Evolutionary conservation across 2,888 invertebrate genomes (phyloP).

Genomic region (Tigriopus californicus): DNA sequence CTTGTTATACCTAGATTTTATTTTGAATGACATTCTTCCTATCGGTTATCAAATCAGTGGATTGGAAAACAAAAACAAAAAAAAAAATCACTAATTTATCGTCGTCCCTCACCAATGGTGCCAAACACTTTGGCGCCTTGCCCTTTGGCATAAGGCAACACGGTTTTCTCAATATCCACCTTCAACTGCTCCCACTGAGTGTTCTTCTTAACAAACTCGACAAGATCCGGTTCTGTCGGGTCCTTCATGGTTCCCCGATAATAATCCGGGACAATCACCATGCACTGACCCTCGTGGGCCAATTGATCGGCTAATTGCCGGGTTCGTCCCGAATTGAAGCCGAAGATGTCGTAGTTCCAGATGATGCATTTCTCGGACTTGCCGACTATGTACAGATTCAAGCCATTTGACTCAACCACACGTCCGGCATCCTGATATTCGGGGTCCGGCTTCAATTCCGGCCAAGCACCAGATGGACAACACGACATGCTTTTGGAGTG

Average conservation of each 20-base stretch:
- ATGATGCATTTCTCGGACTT: not conserved
- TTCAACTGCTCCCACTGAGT: not conserved
- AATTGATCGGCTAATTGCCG: not conserved
- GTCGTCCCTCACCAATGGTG: too few species aligned
- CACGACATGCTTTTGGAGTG: too few species aligned
- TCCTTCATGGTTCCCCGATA: not conserved
- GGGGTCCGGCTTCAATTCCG: too few species aligned
- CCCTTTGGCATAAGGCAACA: not conserved
- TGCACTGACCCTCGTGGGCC: not conserved
- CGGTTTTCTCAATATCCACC: not conserved
- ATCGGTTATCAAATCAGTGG: too few species aligned
- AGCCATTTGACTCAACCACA: not conserved
- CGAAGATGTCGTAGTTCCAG: conserved; percentile 11
- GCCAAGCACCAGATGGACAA: too few species aligned
- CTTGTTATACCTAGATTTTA: too few species aligned
- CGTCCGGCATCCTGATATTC: too few species aligned
- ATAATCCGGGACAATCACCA: not conserved
- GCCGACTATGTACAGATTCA: conserved; percentile 1
- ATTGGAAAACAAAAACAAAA: too few species aligned
- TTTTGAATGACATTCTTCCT: too few species aligned
- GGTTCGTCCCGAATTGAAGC: not conserved
- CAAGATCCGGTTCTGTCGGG: not conserved
- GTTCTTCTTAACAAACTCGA: not conserved
- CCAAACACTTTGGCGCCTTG: not conserved
- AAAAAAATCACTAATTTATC: too few species aligned